Evolutionary conservation across 2,797 vertebrate species (phyloP).

Genomic region (Argya squamiceps): DNA sequence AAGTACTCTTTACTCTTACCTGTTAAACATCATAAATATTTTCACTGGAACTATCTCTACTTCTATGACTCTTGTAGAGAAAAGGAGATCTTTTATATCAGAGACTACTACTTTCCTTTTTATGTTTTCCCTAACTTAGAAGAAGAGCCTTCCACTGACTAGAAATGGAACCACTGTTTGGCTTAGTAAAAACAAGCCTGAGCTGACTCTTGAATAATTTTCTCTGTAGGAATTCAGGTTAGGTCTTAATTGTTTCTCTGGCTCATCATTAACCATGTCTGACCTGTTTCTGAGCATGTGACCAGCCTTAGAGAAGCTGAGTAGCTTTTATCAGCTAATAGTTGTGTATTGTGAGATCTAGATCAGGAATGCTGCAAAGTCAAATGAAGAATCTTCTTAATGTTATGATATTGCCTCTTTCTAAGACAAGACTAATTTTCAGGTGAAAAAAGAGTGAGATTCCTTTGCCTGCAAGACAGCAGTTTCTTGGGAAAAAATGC

Average conservation of each 20-base stretch:
- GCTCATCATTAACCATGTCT: constrained; percentile 13
- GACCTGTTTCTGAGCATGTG: constrained; percentile 22
- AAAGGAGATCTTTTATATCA: background rate
- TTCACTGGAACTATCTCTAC: background rate
- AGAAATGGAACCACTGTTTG: background rate
- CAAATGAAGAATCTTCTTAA: background rate
- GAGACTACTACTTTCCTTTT: background rate
- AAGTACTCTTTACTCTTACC: background rate
- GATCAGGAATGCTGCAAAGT: background rate
- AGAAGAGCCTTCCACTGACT: background rate
- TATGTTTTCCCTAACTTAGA: background rate
- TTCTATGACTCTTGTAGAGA: background rate
- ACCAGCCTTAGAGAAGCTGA: background rate
- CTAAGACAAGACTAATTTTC: background rate
- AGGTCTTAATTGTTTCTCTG: constrained; percentile 1
- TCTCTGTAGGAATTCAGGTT: background rate
- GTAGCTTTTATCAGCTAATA: background rate
- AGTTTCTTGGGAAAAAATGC: background rate
- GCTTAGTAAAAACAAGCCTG: background rate
- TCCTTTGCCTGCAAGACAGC: background rate
- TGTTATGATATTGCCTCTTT: background rate
- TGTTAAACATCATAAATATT: background rate
- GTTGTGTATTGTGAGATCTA: background rate
- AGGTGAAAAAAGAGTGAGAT: background rate
- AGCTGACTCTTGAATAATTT: background rate